Evolutionary conservation across 2,888 invertebrate species (phyloP).

Genomic region (Gymnoscelis rufifasciata): DNA sequence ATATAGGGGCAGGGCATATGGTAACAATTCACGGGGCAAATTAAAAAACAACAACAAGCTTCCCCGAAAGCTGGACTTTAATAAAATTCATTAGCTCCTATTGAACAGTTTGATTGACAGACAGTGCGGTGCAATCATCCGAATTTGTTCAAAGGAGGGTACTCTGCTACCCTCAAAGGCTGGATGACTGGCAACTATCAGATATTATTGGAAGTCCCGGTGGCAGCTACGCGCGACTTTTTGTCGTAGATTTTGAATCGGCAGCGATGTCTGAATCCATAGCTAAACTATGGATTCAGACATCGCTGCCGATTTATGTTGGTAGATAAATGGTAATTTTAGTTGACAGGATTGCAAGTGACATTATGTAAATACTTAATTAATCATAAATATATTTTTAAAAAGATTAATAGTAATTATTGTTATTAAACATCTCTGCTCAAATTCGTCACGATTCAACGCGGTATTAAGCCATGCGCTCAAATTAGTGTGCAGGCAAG

Average conservation of each 20-base stretch:
- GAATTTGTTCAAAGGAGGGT: conserved; percentile 58
- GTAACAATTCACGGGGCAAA: conserved; percentile 20
- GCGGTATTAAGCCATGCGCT: too few species aligned
- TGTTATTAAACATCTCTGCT: too few species aligned
- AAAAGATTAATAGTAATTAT: too few species aligned
- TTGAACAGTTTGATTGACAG: conserved; percentile 47
- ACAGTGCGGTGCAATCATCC: conserved; percentile 48
- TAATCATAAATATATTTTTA: too few species aligned
- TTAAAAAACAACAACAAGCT: conserved; percentile 26
- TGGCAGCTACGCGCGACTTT: neutral
- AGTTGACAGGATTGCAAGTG: too few species aligned
- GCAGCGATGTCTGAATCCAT: too few species aligned
- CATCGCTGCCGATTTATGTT: too few species aligned
- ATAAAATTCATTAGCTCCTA: conserved; percentile 48
- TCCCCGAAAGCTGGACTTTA: conserved; percentile 36
- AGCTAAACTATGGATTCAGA: too few species aligned
- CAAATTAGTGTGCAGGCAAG: too few species aligned
- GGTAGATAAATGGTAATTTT: too few species aligned
- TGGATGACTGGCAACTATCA: conserved; percentile 34
- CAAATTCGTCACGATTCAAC: too few species aligned
- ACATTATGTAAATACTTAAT: too few species aligned
- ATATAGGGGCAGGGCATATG: conserved; percentile 8
- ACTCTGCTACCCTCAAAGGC: conserved; percentile 39
- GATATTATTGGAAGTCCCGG: conserved; percentile 5
- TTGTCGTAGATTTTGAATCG: neutral